These are phyloP conservation scores for Myotis findleyi DNA, from an alignment of 2,797 vertebrate species.

Conservation along the genomic window DNA sequence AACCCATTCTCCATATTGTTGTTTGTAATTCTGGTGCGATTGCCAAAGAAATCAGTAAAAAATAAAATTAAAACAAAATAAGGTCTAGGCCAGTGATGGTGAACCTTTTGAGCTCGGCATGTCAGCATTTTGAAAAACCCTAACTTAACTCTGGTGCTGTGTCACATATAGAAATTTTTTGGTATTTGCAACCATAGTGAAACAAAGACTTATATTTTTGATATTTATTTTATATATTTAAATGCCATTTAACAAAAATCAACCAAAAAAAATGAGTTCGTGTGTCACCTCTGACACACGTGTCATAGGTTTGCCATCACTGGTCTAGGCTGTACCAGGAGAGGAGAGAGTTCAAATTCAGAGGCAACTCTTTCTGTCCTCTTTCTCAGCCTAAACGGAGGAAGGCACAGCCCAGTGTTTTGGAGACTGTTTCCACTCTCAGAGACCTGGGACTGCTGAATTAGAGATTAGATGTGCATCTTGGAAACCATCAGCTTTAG, in stretches of 20 bases:
- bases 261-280: too few species aligned
- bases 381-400: background rate
- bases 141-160: too few species aligned
- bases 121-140: too few species aligned
- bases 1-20: background rate
- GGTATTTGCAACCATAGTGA: too few species aligned
- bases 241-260: too few species aligned
- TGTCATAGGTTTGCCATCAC: too few species aligned
- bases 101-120: too few species aligned
- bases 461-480: background rate
- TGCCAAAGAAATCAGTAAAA: background rate
- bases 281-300: too few species aligned
- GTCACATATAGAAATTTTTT: too few species aligned
- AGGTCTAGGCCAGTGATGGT: too few species aligned
- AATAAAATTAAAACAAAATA: background rate
- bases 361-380: background rate
- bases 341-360: background rate
- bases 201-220: too few species aligned
- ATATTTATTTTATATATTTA: too few species aligned
- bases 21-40: background rate
- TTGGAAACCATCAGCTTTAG: background rate
- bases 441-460: background rate
- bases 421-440: background rate
- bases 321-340: background rate
- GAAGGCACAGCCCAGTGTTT: background rate